Evolutionary conservation across 2,113 vertebrate genomes (phyloP), one percentile per base, ranked within the genome.

Genomic region (Spheniscus mendiculus): DNA sequence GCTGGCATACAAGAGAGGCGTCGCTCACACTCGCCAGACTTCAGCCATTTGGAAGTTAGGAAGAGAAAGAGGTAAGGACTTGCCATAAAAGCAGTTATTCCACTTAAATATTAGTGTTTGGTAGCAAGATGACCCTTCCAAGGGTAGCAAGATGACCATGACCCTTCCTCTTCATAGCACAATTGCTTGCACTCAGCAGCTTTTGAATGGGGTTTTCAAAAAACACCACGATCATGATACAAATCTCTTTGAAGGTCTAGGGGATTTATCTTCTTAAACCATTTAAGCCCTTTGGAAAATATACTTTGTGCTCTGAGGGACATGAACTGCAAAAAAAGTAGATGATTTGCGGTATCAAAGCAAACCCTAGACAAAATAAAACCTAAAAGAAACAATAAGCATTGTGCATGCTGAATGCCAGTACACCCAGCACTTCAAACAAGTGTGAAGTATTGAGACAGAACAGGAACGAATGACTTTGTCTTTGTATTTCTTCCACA

Each of bases 301-400:
- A 78, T 7, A 69, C 21, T 63, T 66, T 21, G 36, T 4, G 1
- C 6, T 56, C 26, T 5, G 9, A 30, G 30, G 30, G 15, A 86
- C 34, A 21, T n/a, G 11, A 77, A 47, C 50, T 42, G 27, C 40
- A 79, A 77, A 91, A 81, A 40, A 22, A 36, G 44, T 9, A 67
- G n/a, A 50, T 55, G 2, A 63, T 45, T 56, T 56, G 7, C 56
- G 42, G 10, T 10, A 83, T 80, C 40, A 55, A 94, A 90, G 62
- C 32, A 94, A 97, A 83, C 34, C 38, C 22, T 61, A 61, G 47
- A 59, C n/a, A 71, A 79, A 85, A 83, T 19, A 90, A 74, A 78
- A 45, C 30, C 50, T 83, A 34, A 50, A 83, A 76, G 61, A 79
- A 92, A 59, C 71, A 83, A 63, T 38, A 90, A 73, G 55, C 26